A percentile compares a stretch with the other conserved stretches of the same genome.
Conservation (phyloP, 1,140 invertebrate genomes). For the Caenorhabditis remanei region DNA sequence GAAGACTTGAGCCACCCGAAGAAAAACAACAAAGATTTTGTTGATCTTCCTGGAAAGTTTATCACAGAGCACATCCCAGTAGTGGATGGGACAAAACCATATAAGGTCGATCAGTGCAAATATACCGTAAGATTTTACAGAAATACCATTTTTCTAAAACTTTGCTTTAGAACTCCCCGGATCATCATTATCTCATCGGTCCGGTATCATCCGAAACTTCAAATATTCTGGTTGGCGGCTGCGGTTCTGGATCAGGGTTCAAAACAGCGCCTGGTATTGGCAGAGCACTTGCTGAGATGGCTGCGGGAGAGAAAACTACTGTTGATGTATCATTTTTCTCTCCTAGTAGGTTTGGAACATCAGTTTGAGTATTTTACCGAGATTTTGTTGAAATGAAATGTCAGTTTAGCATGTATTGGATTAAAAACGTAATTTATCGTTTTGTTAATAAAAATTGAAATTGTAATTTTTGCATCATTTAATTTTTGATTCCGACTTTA, state of each 20-base stretch:
- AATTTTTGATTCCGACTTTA: too few species aligned
- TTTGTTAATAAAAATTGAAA: too few species aligned
- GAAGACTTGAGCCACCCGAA: not conserved
- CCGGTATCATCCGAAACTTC: not conserved
- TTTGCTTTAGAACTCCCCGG: slow-evolving; percentile 40
- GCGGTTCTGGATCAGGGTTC: slow-evolving; percentile 59
- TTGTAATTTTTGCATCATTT: too few species aligned
- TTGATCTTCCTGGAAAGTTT: slow-evolving; percentile 55
- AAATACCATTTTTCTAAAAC: not conserved
- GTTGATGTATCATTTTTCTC: slow-evolving; percentile 59
- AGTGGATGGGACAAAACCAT: not conserved
- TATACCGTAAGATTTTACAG: slow-evolving; percentile 33
- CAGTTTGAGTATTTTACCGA: not conserved
- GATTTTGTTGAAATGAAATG: too few species aligned
- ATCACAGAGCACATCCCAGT: slow-evolving; percentile 54
- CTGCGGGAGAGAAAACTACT: slow-evolving; percentile 52
- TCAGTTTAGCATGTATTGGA: too few species aligned
- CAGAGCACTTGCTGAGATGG: slow-evolving; percentile 55
- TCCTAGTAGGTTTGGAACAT: slow-evolving; percentile 10
- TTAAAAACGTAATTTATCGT: too few species aligned
- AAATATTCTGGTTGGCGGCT: slow-evolving; percentile 51
- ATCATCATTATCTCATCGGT: slow-evolving; percentile 58
- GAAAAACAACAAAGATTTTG: slow-evolving; percentile 36
- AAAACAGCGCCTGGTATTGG: slow-evolving; percentile 60
- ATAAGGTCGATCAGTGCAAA: slow-evolving; percentile 59